These are phyloP conservation scores for Phyllotreta striolata DNA, from an alignment of 2,888 invertebrate species.

Conservation along the genomic window DNA sequence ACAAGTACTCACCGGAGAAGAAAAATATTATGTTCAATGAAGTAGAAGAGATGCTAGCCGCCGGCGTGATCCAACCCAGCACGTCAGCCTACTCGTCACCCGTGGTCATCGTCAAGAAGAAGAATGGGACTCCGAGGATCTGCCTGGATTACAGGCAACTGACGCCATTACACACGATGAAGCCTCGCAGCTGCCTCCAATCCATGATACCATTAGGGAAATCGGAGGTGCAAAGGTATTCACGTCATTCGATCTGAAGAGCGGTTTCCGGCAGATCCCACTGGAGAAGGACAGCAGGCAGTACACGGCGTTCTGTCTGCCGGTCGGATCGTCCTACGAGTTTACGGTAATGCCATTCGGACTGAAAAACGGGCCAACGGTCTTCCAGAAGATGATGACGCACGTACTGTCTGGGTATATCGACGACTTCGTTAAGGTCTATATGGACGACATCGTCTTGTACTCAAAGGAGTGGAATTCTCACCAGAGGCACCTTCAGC, in stretches of 20 bases:
- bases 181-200: slow-evolving; percentile 11
- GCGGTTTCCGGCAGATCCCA: slow-evolving; percentile 22
- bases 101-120: slow-evolving; percentile 22
- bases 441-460: slow-evolving; percentile 50
- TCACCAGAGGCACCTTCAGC: slow-evolving; percentile 36
- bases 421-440: slow-evolving; percentile 38
- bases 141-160: slow-evolving; percentile 17
- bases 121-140: slow-evolving; percentile 10
- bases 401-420: slow-evolving; percentile 10
- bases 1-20: slow-evolving; percentile 8
- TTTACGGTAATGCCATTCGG: no score
- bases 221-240: slow-evolving; percentile 20
- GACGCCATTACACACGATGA: slow-evolving; percentile 12
- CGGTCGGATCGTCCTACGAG: background rate
- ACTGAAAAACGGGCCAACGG: no score
- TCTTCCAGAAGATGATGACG: background rate
- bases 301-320: background rate
- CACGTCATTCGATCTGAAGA: slow-evolving; percentile 13
- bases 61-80: slow-evolving; percentile 18
- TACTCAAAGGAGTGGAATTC: slow-evolving; percentile 34
- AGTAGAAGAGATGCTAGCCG: no score
- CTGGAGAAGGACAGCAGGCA: background rate
- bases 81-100: slow-evolving; percentile 13
- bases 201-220: slow-evolving; percentile 24
- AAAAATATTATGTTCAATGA: no score